Evolutionary conservation across 2,888 invertebrate genomes (phyloP), one percentile per base, ranked within the genome.

Genomic region (Synanthedon myopaeformis): DNA sequence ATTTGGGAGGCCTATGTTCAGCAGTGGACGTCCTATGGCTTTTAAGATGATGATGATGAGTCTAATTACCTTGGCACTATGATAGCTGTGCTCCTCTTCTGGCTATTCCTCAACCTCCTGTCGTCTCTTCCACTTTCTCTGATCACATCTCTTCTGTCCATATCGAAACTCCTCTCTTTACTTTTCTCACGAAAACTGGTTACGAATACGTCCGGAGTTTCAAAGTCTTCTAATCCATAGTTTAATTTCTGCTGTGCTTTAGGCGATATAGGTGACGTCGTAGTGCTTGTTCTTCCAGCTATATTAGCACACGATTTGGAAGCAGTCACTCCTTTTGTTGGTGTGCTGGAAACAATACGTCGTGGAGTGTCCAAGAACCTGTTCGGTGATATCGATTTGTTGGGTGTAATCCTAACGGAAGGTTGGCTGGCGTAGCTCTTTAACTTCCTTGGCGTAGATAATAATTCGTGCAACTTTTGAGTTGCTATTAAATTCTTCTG

Each of bases 391-490:
- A 66, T 74, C 48, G 42, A 57, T 66, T 82, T 88, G 56, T 75
- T 81, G 0, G 82, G 82, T 0, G 80, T 81, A 35, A 84, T 78
- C 10, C 81, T 74, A 0, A 90, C 82, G 4, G 89, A 90, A 0
- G 89, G 89, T 51, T 89, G 89, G 51, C 88, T 88, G 0, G 80
- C 82, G 42, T 84, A 85, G 52, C 87, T 74, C 64, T 88, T 76
- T 58, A 89, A 54, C 65, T 93, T 93, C 23, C 91, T 86, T 0
- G 94, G 94, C 0, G 94, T 94, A 1, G 92, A 91, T 0, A 94
- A 69, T 3, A 94, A 70, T 63, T 94, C 94, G 71, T 94, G 93
- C 0, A 94, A 76, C 64, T 92, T 94, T 65, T 93, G 93, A 0
- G 94, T 94, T 0, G 94, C 94, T 19, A 90, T 89, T 0, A 92